Percentiles rank a stretch among this genome's conserved stretches.
These are phyloP conservation scores for Dicaeum eximium DNA, from an alignment of 2,113 vertebrate genomes.

Conservation along the genomic window DNA sequence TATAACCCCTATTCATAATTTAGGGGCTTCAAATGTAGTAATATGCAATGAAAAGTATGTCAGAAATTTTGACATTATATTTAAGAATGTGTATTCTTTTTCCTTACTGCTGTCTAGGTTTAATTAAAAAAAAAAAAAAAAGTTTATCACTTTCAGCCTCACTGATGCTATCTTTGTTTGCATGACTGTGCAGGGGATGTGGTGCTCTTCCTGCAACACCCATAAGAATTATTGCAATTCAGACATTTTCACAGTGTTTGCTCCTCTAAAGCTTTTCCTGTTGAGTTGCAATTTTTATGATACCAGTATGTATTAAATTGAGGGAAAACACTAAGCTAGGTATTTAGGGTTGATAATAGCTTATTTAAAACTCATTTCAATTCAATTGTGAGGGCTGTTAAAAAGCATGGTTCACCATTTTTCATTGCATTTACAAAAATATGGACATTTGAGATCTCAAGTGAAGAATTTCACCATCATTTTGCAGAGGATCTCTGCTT, in stretches of 20 bases:
- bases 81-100: neutral
- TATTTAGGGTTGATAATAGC: neutral
- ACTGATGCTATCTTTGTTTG: neutral
- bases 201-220: neutral
- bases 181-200: neutral
- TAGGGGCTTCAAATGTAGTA: neutral
- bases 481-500: neutral
- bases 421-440: neutral
- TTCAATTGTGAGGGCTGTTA: neutral
- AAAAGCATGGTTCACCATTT: neutral
- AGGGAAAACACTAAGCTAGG: neutral
- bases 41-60: neutral
- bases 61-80: neutral
- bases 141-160: neutral
- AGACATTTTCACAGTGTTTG: neutral
- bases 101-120: neutral
- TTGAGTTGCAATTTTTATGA: neutral
- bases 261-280: neutral
- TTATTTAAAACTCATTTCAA: neutral
- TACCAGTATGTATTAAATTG: rapidly evolving
- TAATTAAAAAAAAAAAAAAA: neutral
- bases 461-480: neutral
- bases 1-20: neutral
- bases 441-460: neutral
- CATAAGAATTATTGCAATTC: neutral